phyloP scores from a whole-genome alignment of 2,888 invertebrate species.

The Phasia obesa region DNA sequence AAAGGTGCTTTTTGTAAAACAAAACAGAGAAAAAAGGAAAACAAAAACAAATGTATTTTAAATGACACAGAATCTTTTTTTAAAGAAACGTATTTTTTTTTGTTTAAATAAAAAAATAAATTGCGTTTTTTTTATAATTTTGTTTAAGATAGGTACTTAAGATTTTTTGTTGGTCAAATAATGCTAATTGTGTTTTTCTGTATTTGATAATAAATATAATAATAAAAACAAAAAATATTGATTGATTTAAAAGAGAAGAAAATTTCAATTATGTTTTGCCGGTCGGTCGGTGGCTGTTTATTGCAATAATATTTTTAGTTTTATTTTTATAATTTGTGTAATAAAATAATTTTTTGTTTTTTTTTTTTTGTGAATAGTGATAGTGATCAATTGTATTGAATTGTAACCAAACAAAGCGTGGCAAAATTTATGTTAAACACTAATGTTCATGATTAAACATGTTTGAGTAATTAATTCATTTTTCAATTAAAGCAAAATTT shows the following conservation, averaged over 20 bases:
- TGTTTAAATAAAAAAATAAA: slow-evolving; percentile 3
- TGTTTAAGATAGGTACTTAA: not conserved
- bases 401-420: no score
- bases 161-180: not conserved
- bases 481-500: no score
- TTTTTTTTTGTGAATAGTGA: no score
- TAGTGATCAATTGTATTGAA: no score
- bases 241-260: not conserved
- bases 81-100: slow-evolving; percentile 1
- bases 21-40: not conserved
- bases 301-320: not conserved
- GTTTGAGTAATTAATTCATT: no score
- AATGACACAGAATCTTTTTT: not conserved
- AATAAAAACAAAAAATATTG: slow-evolving; percentile 3
- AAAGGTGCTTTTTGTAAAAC: not conserved
- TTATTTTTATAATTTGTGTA: not conserved
- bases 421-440: no score
- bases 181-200: not conserved
- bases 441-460: no score
- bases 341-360: no score
- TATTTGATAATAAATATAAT: not conserved
- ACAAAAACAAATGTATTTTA: slow-evolving; percentile 15
- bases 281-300: slow-evolving; percentile 19
- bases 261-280: slow-evolving; percentile 17
- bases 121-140: not conserved